These are phyloP conservation scores for Idaea aversata DNA, from an alignment of 2,888 invertebrate species.

Conservation along the genomic window DNA sequence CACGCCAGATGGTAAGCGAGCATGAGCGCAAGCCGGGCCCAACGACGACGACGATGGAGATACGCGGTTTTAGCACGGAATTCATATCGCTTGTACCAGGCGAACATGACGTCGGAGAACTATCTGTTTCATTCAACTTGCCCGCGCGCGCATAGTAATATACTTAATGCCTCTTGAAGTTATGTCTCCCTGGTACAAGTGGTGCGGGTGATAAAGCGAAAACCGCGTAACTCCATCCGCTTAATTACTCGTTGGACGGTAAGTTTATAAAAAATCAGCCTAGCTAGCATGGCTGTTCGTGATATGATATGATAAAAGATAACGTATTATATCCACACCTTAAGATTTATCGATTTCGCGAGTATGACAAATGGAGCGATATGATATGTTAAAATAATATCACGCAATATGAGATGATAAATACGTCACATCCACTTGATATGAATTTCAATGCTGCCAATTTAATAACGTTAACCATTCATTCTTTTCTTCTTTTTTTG, in stretches of 20 bases:
- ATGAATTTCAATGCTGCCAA: too few species aligned
- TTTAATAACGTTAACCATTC: too few species aligned
- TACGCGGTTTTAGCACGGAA: constrained; percentile 14
- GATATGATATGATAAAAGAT: too few species aligned
- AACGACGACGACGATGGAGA: neutral
- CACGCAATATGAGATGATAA: too few species aligned
- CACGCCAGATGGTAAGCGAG: neutral
- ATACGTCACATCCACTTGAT: too few species aligned
- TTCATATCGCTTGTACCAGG: constrained; percentile 22
- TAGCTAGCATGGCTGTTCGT: too few species aligned
- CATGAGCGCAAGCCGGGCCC: neutral
- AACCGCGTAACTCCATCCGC: constrained; percentile 9
- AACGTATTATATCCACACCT: too few species aligned
- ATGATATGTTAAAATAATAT: too few species aligned
- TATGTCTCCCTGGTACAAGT: constrained; percentile 49
- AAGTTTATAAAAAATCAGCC: too few species aligned
- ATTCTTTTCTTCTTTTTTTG: too few species aligned
- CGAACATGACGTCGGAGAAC: constrained; percentile 23
- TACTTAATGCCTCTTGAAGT: constrained; percentile 9
- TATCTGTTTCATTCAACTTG: neutral
- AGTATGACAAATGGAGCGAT: too few species aligned
- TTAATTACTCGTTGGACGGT: neutral
- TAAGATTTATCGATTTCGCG: too few species aligned
- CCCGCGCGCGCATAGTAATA: neutral
- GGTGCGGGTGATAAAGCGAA: neutral